phyloP scores from a whole-genome alignment of 2,888 invertebrate species.

The Dioctria rufipes region DNA sequence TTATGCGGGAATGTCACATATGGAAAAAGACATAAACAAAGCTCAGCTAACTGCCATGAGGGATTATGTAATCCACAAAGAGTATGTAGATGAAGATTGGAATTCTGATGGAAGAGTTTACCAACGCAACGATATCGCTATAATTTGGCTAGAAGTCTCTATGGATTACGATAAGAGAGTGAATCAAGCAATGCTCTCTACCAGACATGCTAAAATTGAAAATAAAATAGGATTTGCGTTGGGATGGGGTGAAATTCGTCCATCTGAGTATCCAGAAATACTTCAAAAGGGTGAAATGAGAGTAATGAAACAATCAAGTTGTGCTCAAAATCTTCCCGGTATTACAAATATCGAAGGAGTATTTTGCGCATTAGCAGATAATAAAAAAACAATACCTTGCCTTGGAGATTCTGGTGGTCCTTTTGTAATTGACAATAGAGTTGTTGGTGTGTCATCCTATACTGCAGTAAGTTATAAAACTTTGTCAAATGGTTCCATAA shows the following conservation, averaged over 20 bases:
- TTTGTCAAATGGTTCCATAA: neutral
- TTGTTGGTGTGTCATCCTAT: neutral
- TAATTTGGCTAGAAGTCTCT: neutral
- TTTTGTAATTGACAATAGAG: conserved; percentile 3
- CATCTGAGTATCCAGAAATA: neutral
- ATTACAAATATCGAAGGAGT: neutral
- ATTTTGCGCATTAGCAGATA: neutral
- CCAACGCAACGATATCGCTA: neutral
- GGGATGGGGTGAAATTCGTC: neutral
- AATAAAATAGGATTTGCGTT: neutral
- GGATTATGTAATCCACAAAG: conserved; percentile 7
- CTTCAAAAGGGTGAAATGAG: conserved; percentile 2
- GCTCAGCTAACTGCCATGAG: neutral
- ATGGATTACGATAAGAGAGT: neutral
- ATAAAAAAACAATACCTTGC: neutral
- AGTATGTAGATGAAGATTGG: neutral
- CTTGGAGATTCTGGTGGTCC: conserved; percentile 12
- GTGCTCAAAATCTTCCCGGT: neutral
- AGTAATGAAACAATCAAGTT: neutral
- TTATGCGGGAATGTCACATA: neutral
- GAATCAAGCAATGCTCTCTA: neutral
- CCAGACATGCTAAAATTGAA: neutral
- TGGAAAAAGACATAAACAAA: neutral
- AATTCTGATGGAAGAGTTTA: neutral
- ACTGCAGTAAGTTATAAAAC: neutral